Percentiles rank a stretch among this genome's conserved stretches.
These are phyloP conservation scores for Poeciliopsis prolifica DNA, from an alignment of 2,113 vertebrate genomes.

Conservation along the genomic window DNA sequence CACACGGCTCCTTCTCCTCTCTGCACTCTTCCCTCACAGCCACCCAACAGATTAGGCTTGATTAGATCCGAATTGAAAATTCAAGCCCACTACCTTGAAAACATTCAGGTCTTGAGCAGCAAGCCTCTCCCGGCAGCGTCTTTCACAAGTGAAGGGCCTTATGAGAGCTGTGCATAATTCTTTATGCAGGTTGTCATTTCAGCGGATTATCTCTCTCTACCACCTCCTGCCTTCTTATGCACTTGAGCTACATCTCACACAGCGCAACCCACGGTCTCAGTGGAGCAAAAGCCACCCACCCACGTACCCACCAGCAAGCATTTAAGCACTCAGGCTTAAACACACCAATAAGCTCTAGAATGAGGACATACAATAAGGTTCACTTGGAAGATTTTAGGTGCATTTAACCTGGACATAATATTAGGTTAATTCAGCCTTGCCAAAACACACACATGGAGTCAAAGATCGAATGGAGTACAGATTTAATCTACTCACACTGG, in stretches of 20 bases:
- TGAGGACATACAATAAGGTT: background rate
- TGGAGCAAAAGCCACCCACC: conserved; percentile 34
- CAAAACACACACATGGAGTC: background rate
- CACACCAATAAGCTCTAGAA: conserved; percentile 7
- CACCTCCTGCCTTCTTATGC: conserved; percentile 56
- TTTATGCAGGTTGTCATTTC: conserved; percentile 73
- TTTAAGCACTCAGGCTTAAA: conserved; percentile 31
- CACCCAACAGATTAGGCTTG: conserved; percentile 68
- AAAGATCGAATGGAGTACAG: background rate
- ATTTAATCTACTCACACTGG: background rate
- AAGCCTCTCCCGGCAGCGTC: conserved; percentile 67
- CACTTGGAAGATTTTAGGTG: too few species aligned
- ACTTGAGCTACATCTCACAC: conserved; percentile 63
- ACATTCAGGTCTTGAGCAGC: conserved; percentile 71
- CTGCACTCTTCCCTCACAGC: conserved; percentile 60
- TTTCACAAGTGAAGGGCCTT: conserved; percentile 72
- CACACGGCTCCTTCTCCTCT: conserved; percentile 65
- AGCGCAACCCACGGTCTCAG: conserved; percentile 45
- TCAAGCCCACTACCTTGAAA: conserved; percentile 74
- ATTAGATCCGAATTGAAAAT: conserved; percentile 77
- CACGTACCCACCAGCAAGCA: conserved; percentile 25
- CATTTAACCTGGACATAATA: background rate
- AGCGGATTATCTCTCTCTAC: conserved; percentile 67
- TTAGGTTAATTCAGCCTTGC: background rate
- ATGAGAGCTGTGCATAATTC: conserved; percentile 73